Base-by-base conservation (phyloP, 2,113 vertebrate genomes). In the Haemorhous mexicanus region DNA sequence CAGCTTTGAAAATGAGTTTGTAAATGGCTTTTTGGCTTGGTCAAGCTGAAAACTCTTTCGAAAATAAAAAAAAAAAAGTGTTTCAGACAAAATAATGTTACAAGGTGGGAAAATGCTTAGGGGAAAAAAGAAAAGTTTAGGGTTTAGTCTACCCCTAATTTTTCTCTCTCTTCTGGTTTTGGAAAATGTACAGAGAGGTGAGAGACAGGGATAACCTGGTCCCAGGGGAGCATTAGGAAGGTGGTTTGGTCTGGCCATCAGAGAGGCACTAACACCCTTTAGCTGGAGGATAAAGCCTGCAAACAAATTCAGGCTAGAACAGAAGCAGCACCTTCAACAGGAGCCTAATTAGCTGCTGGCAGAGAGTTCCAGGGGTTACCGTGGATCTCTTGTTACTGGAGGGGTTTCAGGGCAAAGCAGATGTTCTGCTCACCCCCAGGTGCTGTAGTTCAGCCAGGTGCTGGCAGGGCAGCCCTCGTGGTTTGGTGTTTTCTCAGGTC, bases 21-120 rank as follows among this genome's bases (percentile, higher is more conserved):
- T 26, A n/a, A 70, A 55, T 16, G 35, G 30, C 7, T 63, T 74
- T 53, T 35, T 64, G 28, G 2, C 50, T 68, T 16, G 37, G 46
- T 84, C 77, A 35, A 76, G 28, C 79, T 87, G 66, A 68, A 68
- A 82, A 49, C 3, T 2, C 10, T 58, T 85, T 69, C 28, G 68
- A 21, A 39, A 49, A 43, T 23, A 33, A 16, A 18, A 41, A 23
- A 44, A 53, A 14, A 49, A 21, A 55, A 46, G 7, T 1, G 13
- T 33, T 82, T 75, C 49, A 43, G 39, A 10, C 21, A 59, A 79
- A 77, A 58, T 49, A n/a, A 17, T 4, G 3, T 47, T 30, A 10
- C 0, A 0, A 19, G n/a, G 11, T 44, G 18, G 37, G 20, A 35
- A 67, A 67, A 22, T 0, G 3, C 28, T 61, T 64, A 10, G n/a